Conservation (phyloP, 2,797 vertebrate genomes). For the Chaetodon trifasciatus region DNA sequence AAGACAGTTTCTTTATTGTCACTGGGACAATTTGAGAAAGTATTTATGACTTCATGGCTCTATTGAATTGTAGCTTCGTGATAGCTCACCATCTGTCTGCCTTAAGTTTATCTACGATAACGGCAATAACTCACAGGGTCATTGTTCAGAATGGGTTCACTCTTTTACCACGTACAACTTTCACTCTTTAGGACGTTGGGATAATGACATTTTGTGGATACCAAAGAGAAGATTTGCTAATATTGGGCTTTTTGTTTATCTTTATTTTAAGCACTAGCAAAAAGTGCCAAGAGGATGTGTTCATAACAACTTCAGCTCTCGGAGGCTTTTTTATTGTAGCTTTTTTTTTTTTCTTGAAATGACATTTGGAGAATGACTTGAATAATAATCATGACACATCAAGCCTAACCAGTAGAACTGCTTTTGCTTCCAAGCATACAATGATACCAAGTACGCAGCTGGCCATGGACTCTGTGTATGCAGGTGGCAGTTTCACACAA, state of each 20-base stretch:
- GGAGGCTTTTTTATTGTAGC: not conserved
- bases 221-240: conserved; percentile 71
- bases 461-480: not conserved
- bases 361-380: conserved; percentile 72
- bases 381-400: conserved; percentile 59
- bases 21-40: conserved; percentile 1
- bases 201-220: conserved; percentile 55
- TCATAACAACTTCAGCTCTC: conserved; percentile 30
- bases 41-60: conserved; percentile 17
- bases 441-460: conserved; percentile 1
- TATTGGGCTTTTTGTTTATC: conserved; percentile 18
- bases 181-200: conserved; percentile 28
- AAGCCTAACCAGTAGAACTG: conserved; percentile 71
- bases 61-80: conserved; percentile 19
- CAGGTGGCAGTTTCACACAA: conserved; percentile 32
- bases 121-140: conserved; percentile 14
- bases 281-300: conserved; percentile 48
- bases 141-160: conserved; percentile 11
- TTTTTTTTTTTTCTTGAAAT: conserved; percentile 26
- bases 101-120: conserved; percentile 5
- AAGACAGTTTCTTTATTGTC: conserved; percentile 22
- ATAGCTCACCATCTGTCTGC: not conserved
- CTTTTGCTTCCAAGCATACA: conserved; percentile 26
- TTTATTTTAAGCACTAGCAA: conserved; percentile 35
- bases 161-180: conserved; percentile 6